phyloP scores from a whole-genome alignment of 2,113 vertebrate species.

The Pelecanoides urinatrix region DNA sequence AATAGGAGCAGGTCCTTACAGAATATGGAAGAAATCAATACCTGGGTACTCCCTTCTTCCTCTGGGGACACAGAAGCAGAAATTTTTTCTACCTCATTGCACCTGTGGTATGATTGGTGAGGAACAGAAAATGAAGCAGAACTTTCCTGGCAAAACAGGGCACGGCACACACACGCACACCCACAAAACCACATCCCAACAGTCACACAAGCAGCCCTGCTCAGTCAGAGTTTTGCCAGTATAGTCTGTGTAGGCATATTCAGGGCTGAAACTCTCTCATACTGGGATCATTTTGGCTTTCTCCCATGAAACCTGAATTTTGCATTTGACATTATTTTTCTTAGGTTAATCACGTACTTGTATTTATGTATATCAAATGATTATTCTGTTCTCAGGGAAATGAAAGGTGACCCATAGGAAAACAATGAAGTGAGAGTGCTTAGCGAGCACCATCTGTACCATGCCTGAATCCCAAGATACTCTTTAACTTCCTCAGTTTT shows the following conservation, averaged over 20 bases:
- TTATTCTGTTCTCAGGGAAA: not conserved
- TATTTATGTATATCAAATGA: not conserved
- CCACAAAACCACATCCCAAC: not conserved
- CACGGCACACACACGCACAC: accelerated
- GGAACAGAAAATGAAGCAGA: not conserved
- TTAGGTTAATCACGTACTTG: not conserved
- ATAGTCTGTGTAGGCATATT: not conserved
- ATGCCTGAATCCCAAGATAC: not conserved
- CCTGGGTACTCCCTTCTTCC: not conserved
- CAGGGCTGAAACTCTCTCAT: not conserved
- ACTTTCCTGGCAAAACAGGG: not conserved
- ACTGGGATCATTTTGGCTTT: not conserved
- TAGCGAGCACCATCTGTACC: not conserved
- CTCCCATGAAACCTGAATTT: not conserved
- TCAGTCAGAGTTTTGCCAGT: not conserved
- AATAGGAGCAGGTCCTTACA: not conserved
- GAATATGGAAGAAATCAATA: not conserved
- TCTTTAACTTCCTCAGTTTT: not conserved
- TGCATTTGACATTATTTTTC: not conserved
- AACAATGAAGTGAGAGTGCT: not conserved
- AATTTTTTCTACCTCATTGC: not conserved
- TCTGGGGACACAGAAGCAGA: not conserved
- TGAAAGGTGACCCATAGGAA: not conserved
- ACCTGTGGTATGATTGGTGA: not conserved
- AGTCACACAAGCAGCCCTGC: not conserved